Evolutionary conservation across 2,888 invertebrate species (phyloP).

Genomic region (Dryocosmus kuriphilus): DNA sequence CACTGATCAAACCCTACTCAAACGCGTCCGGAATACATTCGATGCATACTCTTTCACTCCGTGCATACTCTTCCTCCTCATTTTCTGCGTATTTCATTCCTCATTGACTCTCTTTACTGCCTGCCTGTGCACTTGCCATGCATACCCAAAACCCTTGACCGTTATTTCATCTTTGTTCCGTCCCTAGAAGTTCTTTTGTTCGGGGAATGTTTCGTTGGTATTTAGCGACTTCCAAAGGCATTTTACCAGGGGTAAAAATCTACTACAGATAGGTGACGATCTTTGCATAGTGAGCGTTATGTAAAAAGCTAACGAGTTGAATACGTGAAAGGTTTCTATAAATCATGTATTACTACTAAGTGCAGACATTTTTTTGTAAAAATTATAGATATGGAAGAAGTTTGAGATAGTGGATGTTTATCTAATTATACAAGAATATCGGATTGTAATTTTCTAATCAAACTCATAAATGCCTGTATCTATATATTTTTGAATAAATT

Average conservation of each 20-base stretch:
- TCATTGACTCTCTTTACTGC: neutral
- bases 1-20: conserved; percentile 1
- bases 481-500: too few species aligned
- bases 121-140: neutral
- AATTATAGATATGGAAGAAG: too few species aligned
- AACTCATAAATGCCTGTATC: too few species aligned
- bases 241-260: conserved; percentile 3
- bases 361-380: too few species aligned
- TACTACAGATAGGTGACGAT: neutral
- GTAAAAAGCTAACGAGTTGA: neutral
- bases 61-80: neutral
- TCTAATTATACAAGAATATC: too few species aligned
- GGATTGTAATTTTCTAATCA: too few species aligned
- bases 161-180: conserved; percentile 9
- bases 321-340: neutral
- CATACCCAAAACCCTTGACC: conserved; percentile 21
- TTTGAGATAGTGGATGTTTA: too few species aligned
- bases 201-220: conserved; percentile 19
- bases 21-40: conserved; percentile 3
- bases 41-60: neutral
- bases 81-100: conserved; percentile 23
- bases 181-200: conserved; percentile 4
- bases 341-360: neutral
- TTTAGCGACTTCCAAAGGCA: conserved; percentile 27
- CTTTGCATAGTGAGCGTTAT: conserved; percentile 8